phyloP scores from a whole-genome alignment of 2,888 invertebrate species.

The Thera obeliscata region DNA sequence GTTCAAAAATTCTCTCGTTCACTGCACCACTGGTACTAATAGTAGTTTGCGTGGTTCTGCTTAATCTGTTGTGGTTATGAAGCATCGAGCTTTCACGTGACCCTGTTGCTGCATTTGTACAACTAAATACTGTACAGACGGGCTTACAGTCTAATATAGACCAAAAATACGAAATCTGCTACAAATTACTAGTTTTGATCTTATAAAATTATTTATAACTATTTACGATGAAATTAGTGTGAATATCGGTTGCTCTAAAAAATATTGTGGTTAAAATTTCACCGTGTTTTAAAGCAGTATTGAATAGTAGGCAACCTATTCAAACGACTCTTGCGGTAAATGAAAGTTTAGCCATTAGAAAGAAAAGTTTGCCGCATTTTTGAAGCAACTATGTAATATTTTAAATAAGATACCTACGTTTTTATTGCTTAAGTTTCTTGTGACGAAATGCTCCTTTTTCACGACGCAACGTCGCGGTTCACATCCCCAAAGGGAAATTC shows the following conservation, averaged over 20 bases:
- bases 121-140: background rate
- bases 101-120: background rate
- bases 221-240: too few relatives aligned
- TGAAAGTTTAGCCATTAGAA: constrained; percentile 11
- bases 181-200: too few relatives aligned
- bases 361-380: constrained; percentile 9
- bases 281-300: background rate
- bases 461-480: constrained; percentile 8
- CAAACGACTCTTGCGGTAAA: constrained; percentile 11
- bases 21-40: constrained; percentile 29
- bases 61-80: constrained; percentile 26
- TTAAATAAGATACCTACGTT: constrained; percentile 3
- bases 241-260: too few relatives aligned
- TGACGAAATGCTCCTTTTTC: constrained; percentile 1
- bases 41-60: constrained; percentile 20
- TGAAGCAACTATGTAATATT: constrained; percentile 4
- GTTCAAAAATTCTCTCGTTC: constrained; percentile 45
- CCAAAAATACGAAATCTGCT: too few relatives aligned
- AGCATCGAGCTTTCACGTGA: constrained; percentile 1
- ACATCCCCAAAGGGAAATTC: constrained; percentile 11
- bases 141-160: background rate
- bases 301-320: too few relatives aligned
- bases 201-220: too few relatives aligned
- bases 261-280: too few relatives aligned
- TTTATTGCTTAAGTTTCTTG: constrained; percentile 9